These are phyloP conservation scores for Meiosimyza decipiens DNA, from an alignment of 2,888 invertebrate species.

Conservation along the genomic window DNA sequence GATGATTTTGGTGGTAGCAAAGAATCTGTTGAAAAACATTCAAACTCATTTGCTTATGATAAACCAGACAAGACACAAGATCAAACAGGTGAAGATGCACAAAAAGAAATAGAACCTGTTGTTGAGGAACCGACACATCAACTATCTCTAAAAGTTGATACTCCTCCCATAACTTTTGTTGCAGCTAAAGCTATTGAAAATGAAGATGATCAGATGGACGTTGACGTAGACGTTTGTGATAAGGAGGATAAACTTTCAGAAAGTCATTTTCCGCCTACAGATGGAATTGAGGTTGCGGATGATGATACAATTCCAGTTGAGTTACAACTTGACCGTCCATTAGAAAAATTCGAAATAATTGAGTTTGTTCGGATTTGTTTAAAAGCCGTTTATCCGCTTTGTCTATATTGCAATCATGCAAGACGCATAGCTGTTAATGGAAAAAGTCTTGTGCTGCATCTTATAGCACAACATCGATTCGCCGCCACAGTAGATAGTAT, in stretches of 20 bases:
- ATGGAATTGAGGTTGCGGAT: constrained; percentile 70
- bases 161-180: neutral
- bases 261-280: constrained; percentile 48
- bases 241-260: neutral
- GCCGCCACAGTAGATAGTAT: constrained; percentile 82
- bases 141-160: neutral
- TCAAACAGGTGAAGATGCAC: neutral
- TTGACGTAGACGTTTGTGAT: constrained; percentile 8
- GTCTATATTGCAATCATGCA: constrained; percentile 89
- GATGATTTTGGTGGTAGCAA: constrained; percentile 29
- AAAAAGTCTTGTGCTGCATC: constrained; percentile 81
- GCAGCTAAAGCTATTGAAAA: neutral
- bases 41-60: neutral
- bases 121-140: neutral
- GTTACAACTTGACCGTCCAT: constrained; percentile 77
- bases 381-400: constrained; percentile 75
- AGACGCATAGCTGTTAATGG: constrained; percentile 87
- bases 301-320: constrained; percentile 77
- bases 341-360: constrained; percentile 80
- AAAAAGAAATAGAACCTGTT: neutral
- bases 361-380: constrained; percentile 80
- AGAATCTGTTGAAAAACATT: constrained; percentile 28
- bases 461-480: constrained; percentile 83
- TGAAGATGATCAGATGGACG: constrained; percentile 1
- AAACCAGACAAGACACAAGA: neutral